Conservation (phyloP, 2,113 vertebrate genomes). For the Mus spicilegus region DNA sequence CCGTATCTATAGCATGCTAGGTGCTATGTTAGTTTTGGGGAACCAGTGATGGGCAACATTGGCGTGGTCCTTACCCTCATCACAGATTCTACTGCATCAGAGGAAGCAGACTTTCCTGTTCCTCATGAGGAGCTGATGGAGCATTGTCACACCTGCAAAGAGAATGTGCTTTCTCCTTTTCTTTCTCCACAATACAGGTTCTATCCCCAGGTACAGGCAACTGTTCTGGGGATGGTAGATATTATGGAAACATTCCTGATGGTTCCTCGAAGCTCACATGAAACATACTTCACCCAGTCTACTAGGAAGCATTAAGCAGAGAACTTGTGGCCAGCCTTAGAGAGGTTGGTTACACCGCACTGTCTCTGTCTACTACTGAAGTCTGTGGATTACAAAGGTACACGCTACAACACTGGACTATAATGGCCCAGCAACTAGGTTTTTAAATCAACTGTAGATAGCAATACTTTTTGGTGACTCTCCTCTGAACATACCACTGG, state of each 20-base stretch:
- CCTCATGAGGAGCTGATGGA: neutral
- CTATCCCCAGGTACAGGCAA: neutral
- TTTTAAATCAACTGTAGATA: neutral
- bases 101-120: neutral
- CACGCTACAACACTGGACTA: neutral
- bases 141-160: neutral
- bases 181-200: neutral
- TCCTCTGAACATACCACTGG: neutral
- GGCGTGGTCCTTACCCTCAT: neutral
- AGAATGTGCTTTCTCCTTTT: neutral
- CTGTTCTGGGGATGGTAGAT: neutral
- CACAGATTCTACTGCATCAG: neutral
- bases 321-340: neutral
- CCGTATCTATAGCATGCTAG: neutral
- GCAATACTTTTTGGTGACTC: neutral
- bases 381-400: neutral
- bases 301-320: neutral
- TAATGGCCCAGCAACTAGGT: neutral
- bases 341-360: neutral
- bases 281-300: neutral
- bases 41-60: neutral
- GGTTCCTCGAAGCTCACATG: neutral
- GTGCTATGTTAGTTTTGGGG: neutral
- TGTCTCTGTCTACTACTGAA: neutral
- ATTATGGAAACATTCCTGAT: neutral